Evolutionary conservation across 2,797 vertebrate genomes (phyloP).

Genomic region (Characodon lateralis): DNA sequence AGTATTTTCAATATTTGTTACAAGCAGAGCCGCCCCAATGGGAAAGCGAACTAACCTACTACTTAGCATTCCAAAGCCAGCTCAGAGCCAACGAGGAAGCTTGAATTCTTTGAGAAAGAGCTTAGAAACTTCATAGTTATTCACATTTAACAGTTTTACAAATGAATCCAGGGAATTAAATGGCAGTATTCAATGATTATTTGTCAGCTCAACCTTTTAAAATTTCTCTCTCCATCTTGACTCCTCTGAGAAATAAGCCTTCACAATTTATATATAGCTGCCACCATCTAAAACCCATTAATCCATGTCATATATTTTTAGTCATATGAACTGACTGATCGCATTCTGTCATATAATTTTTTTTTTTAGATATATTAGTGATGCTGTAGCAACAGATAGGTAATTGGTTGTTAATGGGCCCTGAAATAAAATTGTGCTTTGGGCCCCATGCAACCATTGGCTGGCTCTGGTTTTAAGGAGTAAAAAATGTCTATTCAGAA

Average conservation of each 20-base stretch:
- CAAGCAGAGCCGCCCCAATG: not conserved
- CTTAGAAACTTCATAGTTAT: not conserved
- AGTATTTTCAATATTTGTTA: constrained; percentile 32
- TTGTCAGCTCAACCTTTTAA: not conserved
- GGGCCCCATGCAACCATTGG: not conserved
- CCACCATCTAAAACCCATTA: not conserved
- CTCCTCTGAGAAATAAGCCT: not conserved
- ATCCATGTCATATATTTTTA: not conserved
- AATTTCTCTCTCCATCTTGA: not conserved
- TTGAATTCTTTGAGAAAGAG: not conserved
- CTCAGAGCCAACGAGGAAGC: not conserved
- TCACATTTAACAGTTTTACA: not conserved
- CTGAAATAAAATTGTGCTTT: not conserved
- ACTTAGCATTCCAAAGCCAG: not conserved
- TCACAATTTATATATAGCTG: not conserved
- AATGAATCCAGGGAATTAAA: not conserved
- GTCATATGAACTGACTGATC: not conserved
- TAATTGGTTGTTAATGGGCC: not conserved
- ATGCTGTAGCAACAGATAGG: not conserved
- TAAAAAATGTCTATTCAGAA: constrained; percentile 41
- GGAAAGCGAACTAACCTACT: not conserved
- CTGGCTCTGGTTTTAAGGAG: constrained; percentile 28
- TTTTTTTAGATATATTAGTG: not conserved
- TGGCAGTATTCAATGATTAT: not conserved
- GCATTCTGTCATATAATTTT: not conserved